Conservation (phyloP, 2,888 invertebrate species). For the Metopia argyrocephala region DNA sequence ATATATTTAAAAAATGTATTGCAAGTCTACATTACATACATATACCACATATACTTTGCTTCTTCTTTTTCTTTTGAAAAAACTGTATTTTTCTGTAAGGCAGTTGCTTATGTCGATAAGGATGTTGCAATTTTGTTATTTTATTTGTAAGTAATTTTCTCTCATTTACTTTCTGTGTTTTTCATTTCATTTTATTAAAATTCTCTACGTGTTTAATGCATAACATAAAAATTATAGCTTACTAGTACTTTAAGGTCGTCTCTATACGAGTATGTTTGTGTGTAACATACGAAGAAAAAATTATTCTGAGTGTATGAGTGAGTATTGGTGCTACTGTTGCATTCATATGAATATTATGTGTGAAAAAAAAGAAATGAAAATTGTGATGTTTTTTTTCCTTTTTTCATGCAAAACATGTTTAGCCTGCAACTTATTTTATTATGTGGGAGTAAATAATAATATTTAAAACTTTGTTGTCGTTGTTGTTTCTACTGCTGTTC, state of each 20-base stretch:
- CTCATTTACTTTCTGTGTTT: not conserved
- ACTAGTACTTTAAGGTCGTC: too few species aligned
- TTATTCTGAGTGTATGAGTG: too few species aligned
- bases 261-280: too few species aligned
- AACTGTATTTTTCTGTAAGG: too few species aligned
- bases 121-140: conserved; percentile 46
- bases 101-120: not conserved
- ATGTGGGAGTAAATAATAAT: conserved; percentile 50
- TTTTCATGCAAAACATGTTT: conserved; percentile 55
- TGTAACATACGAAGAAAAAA: too few species aligned
- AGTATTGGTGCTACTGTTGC: too few species aligned
- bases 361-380: too few species aligned
- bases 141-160: conserved; percentile 1
- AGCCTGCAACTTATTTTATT: conserved; percentile 49
- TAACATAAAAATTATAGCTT: conserved; percentile 31
- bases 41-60: not conserved
- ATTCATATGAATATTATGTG: conserved; percentile 55
- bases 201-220: conserved; percentile 49
- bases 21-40: conserved; percentile 34
- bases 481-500: not conserved
- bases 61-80: not conserved
- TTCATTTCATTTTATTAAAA: conserved; percentile 8
- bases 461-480: conserved; percentile 20
- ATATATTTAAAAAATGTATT: conserved; percentile 36
- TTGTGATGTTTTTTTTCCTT: too few species aligned